Base-by-base conservation (phyloP, 2,797 vertebrate genomes). In the Syngnathus acus region DNA sequence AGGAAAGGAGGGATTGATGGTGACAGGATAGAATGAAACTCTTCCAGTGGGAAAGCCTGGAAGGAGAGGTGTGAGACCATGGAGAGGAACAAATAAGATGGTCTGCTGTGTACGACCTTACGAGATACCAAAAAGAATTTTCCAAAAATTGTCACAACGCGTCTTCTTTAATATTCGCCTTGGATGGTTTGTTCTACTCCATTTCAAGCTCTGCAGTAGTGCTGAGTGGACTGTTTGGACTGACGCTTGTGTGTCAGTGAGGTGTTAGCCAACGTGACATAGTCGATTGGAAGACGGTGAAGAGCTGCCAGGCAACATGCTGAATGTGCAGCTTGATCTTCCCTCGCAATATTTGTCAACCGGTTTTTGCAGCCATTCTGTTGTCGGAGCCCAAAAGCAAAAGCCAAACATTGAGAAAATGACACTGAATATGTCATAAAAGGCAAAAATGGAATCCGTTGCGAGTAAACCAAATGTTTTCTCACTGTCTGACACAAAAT, bases 1-100 rank as follows among this genome's bases (percentile, higher is more conserved):
- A 2, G 55, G 62, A 65, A 71, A 70, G 65, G 62, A 67, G 54
- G 68, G 26, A 51, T 4, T 7, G 50, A n/a, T n/a, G 19, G 50
- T 53, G 50, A 53, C 1, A 53, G 50, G 50, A 53, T 7, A n/a
- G 50, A 53, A 53, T 2, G 50, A n/a, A 53, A 53, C 3, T 6
- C 50, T n/a, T 53, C 50, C 32, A 32, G 32, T 32, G 32, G 32
- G 32, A 32, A 32, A 32, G 32, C 32, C 32, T 4, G 32, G 32
- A 32, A 32, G 32, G 32, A 32, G 32, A 32, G 0, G 50, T n/a
- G 50, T 53, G 50, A 50, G 4, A 14, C 14, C 47, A 50, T 1
- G 11, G 2, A 48, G 47, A 48, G 13, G 47, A 53, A 21, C 50
- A 53, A 53, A 53, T 21, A 17, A 9, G 39, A 40, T 5, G 8